Conservation (phyloP, 2,797 vertebrate genomes). For the Dipus sagitta region DNA sequence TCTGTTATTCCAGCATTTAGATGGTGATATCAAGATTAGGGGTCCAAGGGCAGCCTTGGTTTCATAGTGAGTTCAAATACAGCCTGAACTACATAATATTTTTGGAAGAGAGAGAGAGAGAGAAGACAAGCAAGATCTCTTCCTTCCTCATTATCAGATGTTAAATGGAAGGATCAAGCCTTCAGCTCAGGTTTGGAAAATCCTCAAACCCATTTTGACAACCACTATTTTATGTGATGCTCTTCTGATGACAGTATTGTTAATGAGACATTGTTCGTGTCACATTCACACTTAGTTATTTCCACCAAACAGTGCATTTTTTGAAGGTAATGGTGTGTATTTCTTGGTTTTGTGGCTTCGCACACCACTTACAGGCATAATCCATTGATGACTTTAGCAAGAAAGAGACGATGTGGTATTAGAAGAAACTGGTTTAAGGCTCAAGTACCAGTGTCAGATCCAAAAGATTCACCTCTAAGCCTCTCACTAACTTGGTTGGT, state of each 20-base stretch:
- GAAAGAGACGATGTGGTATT: not conserved
- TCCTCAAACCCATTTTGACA: not conserved
- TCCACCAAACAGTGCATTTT: not conserved
- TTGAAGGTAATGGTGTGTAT: accelerated
- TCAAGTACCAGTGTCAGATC: not conserved
- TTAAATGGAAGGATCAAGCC: not conserved
- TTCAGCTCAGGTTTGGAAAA: not conserved
- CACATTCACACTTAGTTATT: not conserved
- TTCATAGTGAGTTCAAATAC: too few species aligned
- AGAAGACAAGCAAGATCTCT: too few species aligned
- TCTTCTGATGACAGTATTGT: not conserved
- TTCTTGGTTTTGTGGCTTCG: not conserved
- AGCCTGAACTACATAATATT: too few species aligned
- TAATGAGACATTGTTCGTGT: not conserved
- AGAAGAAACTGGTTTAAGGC: not conserved
- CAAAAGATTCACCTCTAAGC: not conserved
- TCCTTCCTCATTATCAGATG: not conserved
- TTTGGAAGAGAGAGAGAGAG: too few species aligned
- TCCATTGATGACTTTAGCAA: not conserved
- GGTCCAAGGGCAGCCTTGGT: too few species aligned
- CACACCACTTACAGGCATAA: not conserved
- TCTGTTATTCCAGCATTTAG: too few species aligned
- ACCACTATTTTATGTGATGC: not conserved
- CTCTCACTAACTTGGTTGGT: not conserved
- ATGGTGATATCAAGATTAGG: too few species aligned